Percentiles rank a stretch among this genome's conserved stretches.
These are phyloP conservation scores for Paradoxurus hermaphroditus DNA, from an alignment of 2,113 vertebrate genomes.

Conservation along the genomic window DNA sequence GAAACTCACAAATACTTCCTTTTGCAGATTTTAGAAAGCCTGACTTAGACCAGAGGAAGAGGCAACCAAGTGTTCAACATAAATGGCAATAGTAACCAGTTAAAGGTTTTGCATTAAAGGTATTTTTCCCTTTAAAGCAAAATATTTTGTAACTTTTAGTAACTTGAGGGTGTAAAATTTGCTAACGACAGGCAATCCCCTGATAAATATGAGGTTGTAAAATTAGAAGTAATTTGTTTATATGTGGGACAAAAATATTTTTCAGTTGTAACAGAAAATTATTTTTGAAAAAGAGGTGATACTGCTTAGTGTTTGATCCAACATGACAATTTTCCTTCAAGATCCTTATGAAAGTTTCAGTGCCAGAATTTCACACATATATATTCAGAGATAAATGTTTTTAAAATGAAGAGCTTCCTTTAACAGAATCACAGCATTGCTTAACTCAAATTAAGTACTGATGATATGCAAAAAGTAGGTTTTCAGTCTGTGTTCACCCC, in stretches of 20 bases:
- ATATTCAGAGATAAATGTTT: slow-evolving; percentile 73
- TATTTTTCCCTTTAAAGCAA: slow-evolving; percentile 21
- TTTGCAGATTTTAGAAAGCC: neutral
- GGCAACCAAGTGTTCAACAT: neutral
- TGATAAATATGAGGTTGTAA: slow-evolving; percentile 43
- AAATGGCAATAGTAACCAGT: neutral
- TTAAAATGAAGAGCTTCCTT: slow-evolving; percentile 56
- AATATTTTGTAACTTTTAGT: slow-evolving; percentile 24
- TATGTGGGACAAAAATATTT: slow-evolving; percentile 60
- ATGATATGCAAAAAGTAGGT: slow-evolving; percentile 46
- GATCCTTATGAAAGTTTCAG: slow-evolving; percentile 64
- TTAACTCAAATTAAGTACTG: slow-evolving; percentile 60
- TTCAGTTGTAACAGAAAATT: slow-evolving; percentile 63
- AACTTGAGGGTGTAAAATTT: slow-evolving; percentile 43
- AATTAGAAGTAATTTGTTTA: slow-evolving; percentile 61
- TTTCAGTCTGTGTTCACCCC: slow-evolving; percentile 15
- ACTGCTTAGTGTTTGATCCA: slow-evolving; percentile 58
- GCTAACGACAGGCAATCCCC: slow-evolving; percentile 32
- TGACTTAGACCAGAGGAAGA: neutral
- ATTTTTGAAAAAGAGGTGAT: slow-evolving; percentile 64
- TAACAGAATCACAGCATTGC: slow-evolving; percentile 46
- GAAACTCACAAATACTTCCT: neutral
- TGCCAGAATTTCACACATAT: slow-evolving; percentile 67
- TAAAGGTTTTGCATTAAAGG: neutral
- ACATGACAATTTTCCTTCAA: slow-evolving; percentile 64